phyloP scores from a whole-genome alignment of 2,797 vertebrate genomes.

The Microhierax caerulescens region DNA sequence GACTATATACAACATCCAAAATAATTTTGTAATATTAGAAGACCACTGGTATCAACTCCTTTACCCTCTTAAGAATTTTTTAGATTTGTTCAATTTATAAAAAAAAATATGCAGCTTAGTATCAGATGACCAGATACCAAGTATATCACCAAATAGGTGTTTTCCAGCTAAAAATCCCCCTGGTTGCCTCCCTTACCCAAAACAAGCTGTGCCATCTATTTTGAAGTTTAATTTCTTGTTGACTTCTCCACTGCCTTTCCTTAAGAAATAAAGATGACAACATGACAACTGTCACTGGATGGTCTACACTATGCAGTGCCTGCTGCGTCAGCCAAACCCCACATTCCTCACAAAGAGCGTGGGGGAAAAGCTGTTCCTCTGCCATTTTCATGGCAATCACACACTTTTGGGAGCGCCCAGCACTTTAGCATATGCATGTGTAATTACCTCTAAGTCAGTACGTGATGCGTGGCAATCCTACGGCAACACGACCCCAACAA shows the following conservation, averaged over 20 bases:
- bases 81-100: not conserved
- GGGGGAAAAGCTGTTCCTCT: not conserved
- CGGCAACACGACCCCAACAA: not conserved
- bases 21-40: not conserved
- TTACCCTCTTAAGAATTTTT: not conserved
- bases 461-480: not conserved
- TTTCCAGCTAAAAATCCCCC: not conserved
- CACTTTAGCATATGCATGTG: not conserved
- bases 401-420: not conserved
- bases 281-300: not conserved
- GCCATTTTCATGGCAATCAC: not conserved
- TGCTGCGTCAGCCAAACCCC: not conserved
- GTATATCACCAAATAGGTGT: too few relatives aligned
- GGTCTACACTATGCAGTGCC: not conserved
- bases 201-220: not conserved
- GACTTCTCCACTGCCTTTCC: not conserved
- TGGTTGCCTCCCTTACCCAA: not conserved
- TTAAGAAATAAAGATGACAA: not conserved
- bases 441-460: not conserved
- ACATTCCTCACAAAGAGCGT: not conserved
- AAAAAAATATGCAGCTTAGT: not conserved
- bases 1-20: not conserved
- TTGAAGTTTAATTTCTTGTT: not conserved
- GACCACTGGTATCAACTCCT: not conserved
- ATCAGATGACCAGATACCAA: not conserved